Evolutionary conservation across 2,797 vertebrate genomes (phyloP), one percentile per base, ranked within the genome.

Genomic region (Echiichthys vipera): DNA sequence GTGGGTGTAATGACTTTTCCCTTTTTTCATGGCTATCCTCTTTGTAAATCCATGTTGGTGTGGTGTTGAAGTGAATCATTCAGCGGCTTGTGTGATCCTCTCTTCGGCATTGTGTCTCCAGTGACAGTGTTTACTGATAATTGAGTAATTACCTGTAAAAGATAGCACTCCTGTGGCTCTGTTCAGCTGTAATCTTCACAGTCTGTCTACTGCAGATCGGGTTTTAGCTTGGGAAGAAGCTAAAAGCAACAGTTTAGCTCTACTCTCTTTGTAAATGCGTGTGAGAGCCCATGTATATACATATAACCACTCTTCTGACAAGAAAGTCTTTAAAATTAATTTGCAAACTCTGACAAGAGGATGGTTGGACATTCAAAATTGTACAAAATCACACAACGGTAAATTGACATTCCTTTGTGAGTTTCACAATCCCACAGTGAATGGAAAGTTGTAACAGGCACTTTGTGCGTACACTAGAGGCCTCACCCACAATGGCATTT

Each of bases 131-230:
- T 94, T 92, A 87, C 89, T 90, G 84, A 91, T 95, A 92, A 94
- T 93, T 90, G 90, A 92, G 92, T 94, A 91, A 94, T 94, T 93
- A 93, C 85, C 83, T 94, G 91, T 89, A 92, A 92, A 86, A 91
- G 92, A 93, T 86, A 89, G 93, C 87, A 61, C 89, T 90, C 89
- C 91, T 49, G 80, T 84, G 71, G 88, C 72, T 88, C 78, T 78
- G 74, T 79, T 73, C 80, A 75, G 74, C 75, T 72, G 70, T 75
- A 89, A 92, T 92, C 91, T 78, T 82, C 82, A 25, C 58, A 79
- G 51, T 77, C 56, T 67, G 58, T 69, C 32, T 84, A n/a, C 47
- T 20, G 54, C 58, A 36, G 83, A 86, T 89, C 76, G 71, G 75
- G 78, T 88, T 88, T 88, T 81, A 84, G 72, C 78, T 77, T 65